phyloP scores from a whole-genome alignment of 2,888 invertebrate species.

The Epistrophella euchroma region DNA sequence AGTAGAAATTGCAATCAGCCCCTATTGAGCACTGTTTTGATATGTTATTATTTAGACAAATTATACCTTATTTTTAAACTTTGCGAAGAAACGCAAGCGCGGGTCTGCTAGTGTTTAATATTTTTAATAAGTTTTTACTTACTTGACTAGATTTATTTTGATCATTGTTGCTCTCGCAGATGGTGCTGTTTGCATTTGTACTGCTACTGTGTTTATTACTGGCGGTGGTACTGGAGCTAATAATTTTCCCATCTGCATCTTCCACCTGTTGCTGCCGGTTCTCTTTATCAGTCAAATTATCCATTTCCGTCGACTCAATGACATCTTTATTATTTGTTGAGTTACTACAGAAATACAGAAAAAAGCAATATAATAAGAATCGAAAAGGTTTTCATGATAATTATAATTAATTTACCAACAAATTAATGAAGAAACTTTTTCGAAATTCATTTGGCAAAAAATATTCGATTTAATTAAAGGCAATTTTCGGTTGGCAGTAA shows the following conservation, averaged over 20 bases:
- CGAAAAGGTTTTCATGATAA: slow-evolving; percentile 15
- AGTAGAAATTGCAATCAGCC: too few species aligned
- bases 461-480: neutral
- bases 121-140: slow-evolving; percentile 57
- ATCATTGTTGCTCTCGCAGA: slow-evolving; percentile 63
- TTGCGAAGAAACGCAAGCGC: neutral
- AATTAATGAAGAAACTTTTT: slow-evolving; percentile 66
- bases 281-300: slow-evolving; percentile 74
- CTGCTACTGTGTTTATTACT: slow-evolving; percentile 46
- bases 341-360: slow-evolving; percentile 44
- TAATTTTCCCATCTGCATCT: slow-evolving; percentile 65
- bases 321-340: slow-evolving; percentile 69
- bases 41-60: too few species aligned
- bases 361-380: slow-evolving; percentile 6
- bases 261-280: slow-evolving; percentile 66
- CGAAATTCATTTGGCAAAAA: slow-evolving; percentile 65
- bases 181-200: slow-evolving; percentile 55
- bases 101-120: neutral
- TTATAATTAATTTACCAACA: slow-evolving; percentile 62
- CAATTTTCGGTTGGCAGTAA: neutral
- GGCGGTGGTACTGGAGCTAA: slow-evolving; percentile 35
- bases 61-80: too few species aligned
- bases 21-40: too few species aligned
- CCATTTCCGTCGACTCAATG: slow-evolving; percentile 68
- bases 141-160: slow-evolving; percentile 77